phyloP scores from a whole-genome alignment of 1,140 invertebrate genomes.

The Dinoponera quadriceps region DNA sequence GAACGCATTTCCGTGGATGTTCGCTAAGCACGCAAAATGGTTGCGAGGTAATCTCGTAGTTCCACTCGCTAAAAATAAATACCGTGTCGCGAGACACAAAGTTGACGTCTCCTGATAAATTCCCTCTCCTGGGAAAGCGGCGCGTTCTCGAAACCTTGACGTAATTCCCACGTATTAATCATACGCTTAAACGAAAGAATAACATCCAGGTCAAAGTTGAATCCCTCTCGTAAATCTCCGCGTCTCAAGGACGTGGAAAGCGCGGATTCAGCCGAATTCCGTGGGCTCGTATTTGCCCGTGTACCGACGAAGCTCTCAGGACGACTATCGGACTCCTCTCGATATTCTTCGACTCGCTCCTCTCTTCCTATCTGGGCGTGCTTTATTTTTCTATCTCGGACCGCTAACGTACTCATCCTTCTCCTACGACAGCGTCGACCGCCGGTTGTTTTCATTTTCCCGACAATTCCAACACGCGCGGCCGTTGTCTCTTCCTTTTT shows the following conservation, averaged over 20 bases:
- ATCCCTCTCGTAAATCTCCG: slow-evolving; percentile 37
- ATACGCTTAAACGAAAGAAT: slow-evolving; percentile 44
- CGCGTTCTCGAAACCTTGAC: slow-evolving; percentile 23
- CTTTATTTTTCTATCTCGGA: slow-evolving; percentile 36
- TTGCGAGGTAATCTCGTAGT: slow-evolving; percentile 15
- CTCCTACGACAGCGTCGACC: background rate
- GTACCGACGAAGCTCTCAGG: background rate
- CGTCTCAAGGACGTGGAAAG: slow-evolving; percentile 18
- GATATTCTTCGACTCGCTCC: slow-evolving; percentile 13
- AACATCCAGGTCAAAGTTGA: slow-evolving; percentile 39
- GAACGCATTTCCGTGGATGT: background rate
- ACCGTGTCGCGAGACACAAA: slow-evolving; percentile 29
- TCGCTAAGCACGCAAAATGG: slow-evolving; percentile 7
- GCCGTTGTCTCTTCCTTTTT: background rate
- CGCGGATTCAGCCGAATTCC: slow-evolving; percentile 21
- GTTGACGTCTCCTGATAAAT: slow-evolving; percentile 43
- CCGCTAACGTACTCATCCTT: slow-evolving; percentile 1
- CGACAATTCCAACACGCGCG: background rate
- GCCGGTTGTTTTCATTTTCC: slow-evolving; percentile 44
- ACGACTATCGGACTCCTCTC: slow-evolving; percentile 13
- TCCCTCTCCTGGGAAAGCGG: slow-evolving; percentile 15
- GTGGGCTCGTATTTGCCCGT: slow-evolving; percentile 11
- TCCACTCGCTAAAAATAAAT: slow-evolving; percentile 42
- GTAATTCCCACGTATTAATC: slow-evolving; percentile 49
- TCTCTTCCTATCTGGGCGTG: background rate